A percentile compares a stretch with the other conserved stretches of the same genome.
phyloP scores from a whole-genome alignment of 2,888 invertebrate species.

The Stenolophus ochropezus region DNA sequence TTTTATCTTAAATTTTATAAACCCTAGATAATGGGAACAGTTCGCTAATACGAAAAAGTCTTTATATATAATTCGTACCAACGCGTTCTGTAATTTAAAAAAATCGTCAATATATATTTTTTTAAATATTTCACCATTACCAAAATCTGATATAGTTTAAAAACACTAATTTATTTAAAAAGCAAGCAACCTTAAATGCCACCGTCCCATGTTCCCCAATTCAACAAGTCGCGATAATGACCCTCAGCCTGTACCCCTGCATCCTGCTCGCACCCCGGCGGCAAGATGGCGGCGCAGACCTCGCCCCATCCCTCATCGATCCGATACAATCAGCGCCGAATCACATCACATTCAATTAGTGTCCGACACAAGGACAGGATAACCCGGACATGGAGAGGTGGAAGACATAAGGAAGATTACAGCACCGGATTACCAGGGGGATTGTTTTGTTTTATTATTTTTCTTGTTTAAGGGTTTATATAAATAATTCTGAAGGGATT shows the following conservation, averaged over 20 bases:
- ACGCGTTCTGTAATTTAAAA: no score
- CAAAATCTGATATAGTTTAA: no score
- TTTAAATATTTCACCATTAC: no score
- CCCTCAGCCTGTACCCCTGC: background rate
- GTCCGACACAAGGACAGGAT: background rate
- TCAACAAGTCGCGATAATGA: slow-evolving; percentile 45
- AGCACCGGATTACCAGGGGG: background rate
- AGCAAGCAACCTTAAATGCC: background rate
- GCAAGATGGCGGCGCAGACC: slow-evolving; percentile 49
- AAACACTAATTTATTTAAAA: no score
- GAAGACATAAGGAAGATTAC: background rate
- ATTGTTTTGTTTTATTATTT: background rate
- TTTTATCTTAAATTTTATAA: no score
- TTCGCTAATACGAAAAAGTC: no score
- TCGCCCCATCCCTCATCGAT: slow-evolving; percentile 36
- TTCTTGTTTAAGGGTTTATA: background rate
- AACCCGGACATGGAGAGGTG: background rate
- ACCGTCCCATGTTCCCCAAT: background rate
- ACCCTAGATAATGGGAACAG: no score
- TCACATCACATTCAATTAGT: slow-evolving; percentile 59
- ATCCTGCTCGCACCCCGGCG: background rate
- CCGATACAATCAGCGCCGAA: slow-evolving; percentile 20
- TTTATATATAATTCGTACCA: no score
- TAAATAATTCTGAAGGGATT: background rate
- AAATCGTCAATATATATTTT: no score